Evolutionary conservation across 2,797 vertebrate genomes (phyloP).

Genomic region (Momotus momota): DNA sequence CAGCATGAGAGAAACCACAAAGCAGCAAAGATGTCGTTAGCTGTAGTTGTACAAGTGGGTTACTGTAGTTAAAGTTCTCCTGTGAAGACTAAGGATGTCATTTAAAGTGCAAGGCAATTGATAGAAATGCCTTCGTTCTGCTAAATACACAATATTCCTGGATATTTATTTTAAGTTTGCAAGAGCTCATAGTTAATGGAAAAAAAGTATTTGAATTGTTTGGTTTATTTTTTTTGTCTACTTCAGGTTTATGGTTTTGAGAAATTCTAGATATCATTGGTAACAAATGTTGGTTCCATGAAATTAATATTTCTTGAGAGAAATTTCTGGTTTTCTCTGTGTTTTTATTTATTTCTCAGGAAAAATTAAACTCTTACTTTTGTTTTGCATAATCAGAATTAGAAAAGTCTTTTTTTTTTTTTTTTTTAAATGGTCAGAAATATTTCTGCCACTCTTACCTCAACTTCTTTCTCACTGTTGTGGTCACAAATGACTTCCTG

Average conservation of each 20-base stretch:
- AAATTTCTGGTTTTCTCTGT: neutral
- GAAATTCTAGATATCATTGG: neutral
- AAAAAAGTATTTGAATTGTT: neutral
- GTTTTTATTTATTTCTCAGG: neutral
- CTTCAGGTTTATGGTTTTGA: neutral
- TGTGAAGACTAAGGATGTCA: neutral
- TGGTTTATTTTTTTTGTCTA: neutral
- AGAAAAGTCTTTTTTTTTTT: neutral
- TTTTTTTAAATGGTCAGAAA: neutral
- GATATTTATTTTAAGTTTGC: neutral
- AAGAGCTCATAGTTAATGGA: neutral
- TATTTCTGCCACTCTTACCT: no score
- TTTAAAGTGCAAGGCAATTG: neutral
- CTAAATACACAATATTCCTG: neutral
- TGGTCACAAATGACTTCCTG: no score
- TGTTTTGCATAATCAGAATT: neutral
- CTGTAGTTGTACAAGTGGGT: slow-evolving; percentile 14
- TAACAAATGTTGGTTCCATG: neutral
- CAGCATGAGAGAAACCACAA: slow-evolving; percentile 76
- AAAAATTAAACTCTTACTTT: neutral
- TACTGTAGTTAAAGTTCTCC: neutral
- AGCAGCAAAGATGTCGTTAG: slow-evolving; percentile 30
- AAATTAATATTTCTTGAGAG: neutral
- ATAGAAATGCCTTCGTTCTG: neutral
- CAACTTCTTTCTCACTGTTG: no score